phyloP scores from a whole-genome alignment of 2,113 vertebrate species.

The Pseudorectes ferrugineus region DNA sequence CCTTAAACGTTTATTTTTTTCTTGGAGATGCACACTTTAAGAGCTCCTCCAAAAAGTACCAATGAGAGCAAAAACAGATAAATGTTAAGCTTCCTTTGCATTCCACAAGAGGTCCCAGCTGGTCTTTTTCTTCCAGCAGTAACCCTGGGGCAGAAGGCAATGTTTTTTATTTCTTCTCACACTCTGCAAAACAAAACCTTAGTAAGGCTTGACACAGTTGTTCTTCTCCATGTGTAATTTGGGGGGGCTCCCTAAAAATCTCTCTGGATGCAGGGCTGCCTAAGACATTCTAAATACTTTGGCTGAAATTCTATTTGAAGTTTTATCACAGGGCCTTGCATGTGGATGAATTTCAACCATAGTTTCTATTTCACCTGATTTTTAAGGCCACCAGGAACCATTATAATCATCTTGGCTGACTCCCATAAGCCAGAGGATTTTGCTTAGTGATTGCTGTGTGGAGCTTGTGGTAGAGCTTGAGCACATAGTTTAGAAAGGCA shows the following conservation, averaged over 20 bases:
- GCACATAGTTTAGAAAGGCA: not conserved
- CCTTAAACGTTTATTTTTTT: not conserved
- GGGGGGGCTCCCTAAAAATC: not conserved
- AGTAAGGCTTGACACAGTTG: not conserved
- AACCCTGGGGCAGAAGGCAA: slow-evolving; percentile 14
- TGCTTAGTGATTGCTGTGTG: not conserved
- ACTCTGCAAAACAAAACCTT: not conserved
- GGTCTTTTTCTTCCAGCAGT: slow-evolving; percentile 42
- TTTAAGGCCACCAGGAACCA: not conserved
- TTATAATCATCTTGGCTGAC: not conserved
- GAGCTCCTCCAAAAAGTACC: not conserved
- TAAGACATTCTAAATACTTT: not conserved
- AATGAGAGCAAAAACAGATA: not conserved
- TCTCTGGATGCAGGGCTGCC: not conserved
- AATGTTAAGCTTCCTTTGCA: slow-evolving; percentile 45
- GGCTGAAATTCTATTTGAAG: not conserved
- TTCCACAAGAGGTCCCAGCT: slow-evolving; percentile 63
- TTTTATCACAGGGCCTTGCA: not conserved
- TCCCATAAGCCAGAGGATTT: not conserved
- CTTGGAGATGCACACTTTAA: not conserved
- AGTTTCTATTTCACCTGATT: not conserved
- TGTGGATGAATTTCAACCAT: not conserved
- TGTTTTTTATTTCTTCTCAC: slow-evolving; percentile 30
- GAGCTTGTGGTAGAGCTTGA: not conserved
- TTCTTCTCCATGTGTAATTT: not conserved